These are phyloP conservation scores for Philonicus albiceps DNA, from an alignment of 2,888 invertebrate genomes.

Conservation along the genomic window DNA sequence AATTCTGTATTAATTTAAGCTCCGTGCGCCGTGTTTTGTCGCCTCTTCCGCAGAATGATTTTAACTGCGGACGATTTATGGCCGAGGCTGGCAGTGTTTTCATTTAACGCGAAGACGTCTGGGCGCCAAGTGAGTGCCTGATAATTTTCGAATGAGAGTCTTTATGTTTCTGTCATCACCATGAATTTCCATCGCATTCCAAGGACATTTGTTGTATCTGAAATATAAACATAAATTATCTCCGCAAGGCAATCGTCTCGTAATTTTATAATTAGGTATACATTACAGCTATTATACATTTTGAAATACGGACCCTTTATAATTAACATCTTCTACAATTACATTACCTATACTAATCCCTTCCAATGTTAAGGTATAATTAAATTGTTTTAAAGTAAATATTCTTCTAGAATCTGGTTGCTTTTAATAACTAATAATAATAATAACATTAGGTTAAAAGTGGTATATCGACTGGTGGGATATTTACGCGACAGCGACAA, in stretches of 20 bases:
- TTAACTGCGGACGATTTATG: background rate
- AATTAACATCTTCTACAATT: background rate
- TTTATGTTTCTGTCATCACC: background rate
- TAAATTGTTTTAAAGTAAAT: too few relatives aligned
- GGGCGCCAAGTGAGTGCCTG: background rate
- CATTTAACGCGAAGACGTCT: background rate
- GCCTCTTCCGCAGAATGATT: background rate
- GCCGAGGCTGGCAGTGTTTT: background rate
- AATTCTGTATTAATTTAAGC: conserved; percentile 19
- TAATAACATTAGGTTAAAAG: too few relatives aligned
- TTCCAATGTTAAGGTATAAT: too few relatives aligned
- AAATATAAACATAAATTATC: background rate
- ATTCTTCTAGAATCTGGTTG: too few relatives aligned
- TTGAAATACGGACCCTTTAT: background rate
- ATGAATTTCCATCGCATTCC: background rate
- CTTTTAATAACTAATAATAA: too few relatives aligned
- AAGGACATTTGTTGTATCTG: background rate
- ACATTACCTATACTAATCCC: too few relatives aligned
- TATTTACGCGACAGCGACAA: too few relatives aligned
- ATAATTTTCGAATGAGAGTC: background rate
- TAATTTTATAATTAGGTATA: background rate
- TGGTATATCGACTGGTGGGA: too few relatives aligned
- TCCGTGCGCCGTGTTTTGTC: background rate
- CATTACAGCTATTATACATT: background rate
- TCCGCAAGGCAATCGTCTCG: background rate